Base-by-base conservation (phyloP, 1,140 invertebrate genomes). In the Neodiprion lecontei region DNA sequence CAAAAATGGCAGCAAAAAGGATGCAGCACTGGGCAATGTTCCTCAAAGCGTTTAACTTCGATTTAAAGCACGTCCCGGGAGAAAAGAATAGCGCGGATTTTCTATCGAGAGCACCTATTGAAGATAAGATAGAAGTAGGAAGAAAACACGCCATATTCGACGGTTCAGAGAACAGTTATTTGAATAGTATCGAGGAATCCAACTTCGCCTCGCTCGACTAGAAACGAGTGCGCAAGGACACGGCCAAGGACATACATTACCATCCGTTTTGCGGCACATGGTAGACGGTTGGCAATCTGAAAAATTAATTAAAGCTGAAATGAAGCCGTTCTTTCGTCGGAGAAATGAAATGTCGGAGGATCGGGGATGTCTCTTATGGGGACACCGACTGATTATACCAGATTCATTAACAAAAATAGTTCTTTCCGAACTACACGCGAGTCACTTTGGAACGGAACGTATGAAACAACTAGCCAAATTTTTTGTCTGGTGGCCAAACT, bases 11-110 rank as follows among this genome's bases (percentile, higher is more conserved):
- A 73, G 72, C 80, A 48, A 50, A 28, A 23, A 65, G 79, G 70
- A 48, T 80, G 28, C 73, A 74, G 67, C 74, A 72, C 11, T 80
- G 79, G 68, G 79, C 79, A 17, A 49, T 50, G 28, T 80, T 78
- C 73, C 23, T 80, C 14, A n/a, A 70, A 61, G 75, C 69, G 66
- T 81, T 79, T 69, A 68, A 77, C 48, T 79, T 78, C 68, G 11
- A 76, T 49, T 70, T 82, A 17, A 21, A 70, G 48, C 73, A 65
- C 68, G 73, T 75, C 23, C 77, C 65, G 72, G 74, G 71, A 21
- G 28, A 69, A 67, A 73, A 77, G 14, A 77, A 81, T 70, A 72
- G 76, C 69, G 82, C 82, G 7, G 82, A 85, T 72, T 76, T 73
- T 7, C 72, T 84, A n/a, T 83, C 80, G 4, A 61, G 84, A 28